phyloP scores from a whole-genome alignment of 2,113 vertebrate species.

The Tiliqua scincoides region DNA sequence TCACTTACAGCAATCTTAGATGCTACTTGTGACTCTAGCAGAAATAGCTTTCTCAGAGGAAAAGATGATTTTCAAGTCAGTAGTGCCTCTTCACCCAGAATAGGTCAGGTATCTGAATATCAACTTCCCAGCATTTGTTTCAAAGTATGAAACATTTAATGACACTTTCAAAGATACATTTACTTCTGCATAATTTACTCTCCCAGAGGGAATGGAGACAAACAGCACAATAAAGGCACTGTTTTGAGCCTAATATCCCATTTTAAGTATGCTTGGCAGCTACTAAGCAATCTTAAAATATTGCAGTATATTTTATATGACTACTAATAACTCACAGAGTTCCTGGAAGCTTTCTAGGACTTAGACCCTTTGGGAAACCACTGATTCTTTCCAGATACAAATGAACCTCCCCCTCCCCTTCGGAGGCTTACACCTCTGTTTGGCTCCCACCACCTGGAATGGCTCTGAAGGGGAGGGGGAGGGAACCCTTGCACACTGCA shows the following conservation, averaged over 20 bases:
- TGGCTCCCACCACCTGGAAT: constrained; percentile 18
- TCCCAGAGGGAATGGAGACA: constrained; percentile 45
- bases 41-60: constrained; percentile 44
- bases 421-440: no score
- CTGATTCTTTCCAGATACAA: not conserved
- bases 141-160: constrained; percentile 56
- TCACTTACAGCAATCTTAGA: constrained; percentile 43
- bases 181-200: constrained; percentile 58
- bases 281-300: constrained; percentile 56
- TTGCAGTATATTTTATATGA: constrained; percentile 38
- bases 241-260: constrained; percentile 41
- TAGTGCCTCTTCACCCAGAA: constrained; percentile 44
- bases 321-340: constrained; percentile 44
- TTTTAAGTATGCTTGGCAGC: constrained; percentile 50
- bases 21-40: constrained; percentile 39
- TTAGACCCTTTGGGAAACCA: not conserved
- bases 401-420: no score
- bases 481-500: no score
- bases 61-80: constrained; percentile 56
- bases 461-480: no score
- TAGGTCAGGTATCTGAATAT: constrained; percentile 41
- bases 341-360: constrained; percentile 26
- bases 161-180: constrained; percentile 56
- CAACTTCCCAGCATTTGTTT: constrained; percentile 46
- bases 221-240: constrained; percentile 39